Evolutionary conservation across 2,888 invertebrate species (phyloP), one percentile per base, ranked within the genome.

Genomic region (Agrochola circellaris): DNA sequence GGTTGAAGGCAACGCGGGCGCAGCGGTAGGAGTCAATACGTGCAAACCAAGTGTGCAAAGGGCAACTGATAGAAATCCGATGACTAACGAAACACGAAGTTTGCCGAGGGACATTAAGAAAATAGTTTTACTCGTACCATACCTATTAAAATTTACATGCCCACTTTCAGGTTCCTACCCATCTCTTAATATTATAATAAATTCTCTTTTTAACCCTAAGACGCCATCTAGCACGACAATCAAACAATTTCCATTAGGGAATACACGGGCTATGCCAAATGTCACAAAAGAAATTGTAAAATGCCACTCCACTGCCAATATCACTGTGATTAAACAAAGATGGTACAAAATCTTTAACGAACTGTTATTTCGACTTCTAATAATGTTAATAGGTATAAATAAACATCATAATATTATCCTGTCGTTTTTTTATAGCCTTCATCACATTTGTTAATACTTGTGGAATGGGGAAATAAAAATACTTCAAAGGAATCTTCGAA

Each of bases 401-500:
- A n/a, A 54, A 70, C 4, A 45, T 34, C 26, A 54, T 65, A 20
- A 51, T 51, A 51, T 51, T 20, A 51, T 51, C 15, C 45, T 42
- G 51, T 34, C 9, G 26, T 54, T 45, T 13, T 65, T 65, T 23
- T 48, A 23, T 34, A 58, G 61, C 38, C n/a, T 67, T 51, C n/a
- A 58, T 67, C 56, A 17, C 17, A 67, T 73, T 62, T n/a, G 17
- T 42, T 23, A 54, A 68, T 48, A 73, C 34, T 54, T 26, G 20
- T 20, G 60, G 34, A 61, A 75, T 45, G 15, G 23, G 17, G 34
- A 26, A 42, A 67, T 79, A 73, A 80, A 79, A 81, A 81, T 73
- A 73, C 67, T 64, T 79, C 75, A 81, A 81, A 79, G 62, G 67
- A 62, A 79, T 76, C 38, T 51, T 38, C 20, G 51, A 38, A 38